Evolutionary conservation across 2,888 invertebrate genomes (phyloP), one percentile per base, ranked within the genome.

Genomic region (Dinocampus coccinellae): DNA sequence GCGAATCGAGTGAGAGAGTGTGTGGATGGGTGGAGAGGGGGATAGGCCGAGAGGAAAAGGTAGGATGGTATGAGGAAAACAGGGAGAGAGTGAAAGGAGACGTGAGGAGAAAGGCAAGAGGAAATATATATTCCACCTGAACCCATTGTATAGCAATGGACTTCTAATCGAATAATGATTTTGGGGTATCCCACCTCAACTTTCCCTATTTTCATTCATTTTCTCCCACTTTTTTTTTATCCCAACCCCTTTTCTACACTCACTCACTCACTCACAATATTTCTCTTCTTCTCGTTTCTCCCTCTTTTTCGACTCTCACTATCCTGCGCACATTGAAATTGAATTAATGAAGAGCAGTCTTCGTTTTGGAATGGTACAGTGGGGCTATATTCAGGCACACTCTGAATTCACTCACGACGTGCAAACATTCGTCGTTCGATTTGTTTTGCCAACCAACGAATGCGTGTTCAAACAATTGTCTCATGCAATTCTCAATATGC

Each of bases 341-440:
- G 75, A 77, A 77, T 77, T 77, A 77, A 77, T 77, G 76, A 77
- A 77, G 76, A 73, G 76, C 73, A 76, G 73, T 76, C 77, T 75
- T 75, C 62, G 58, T 72, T 73, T 36, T 70, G 72, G 64, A 73
- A 73, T 70, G 69, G 73, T 33, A n/a, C 20, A 26, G 58, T 55
- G 53, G 11, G 22, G n/a, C n/a, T n/a, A n/a, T n/a, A n/a, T n/a
- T n/a, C 52, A 33, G 24, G 29, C 60, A 61, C 53, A 11, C 20
- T 33, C 33, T 34, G 11, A 70, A 75, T 76, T 71, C 74, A 77
- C 75, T 76, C 77, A 73, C 70, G 72, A 73, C 73, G 69, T 70
- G 70, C 73, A 77, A 77, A 76, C 73, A 77, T 76, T 47, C 47
- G 73, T 55, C 70, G 69, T 73, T 74, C 73, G 73, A 76, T 77